A percentile compares a stretch with the other conserved stretches of the same genome.
phyloP scores from a whole-genome alignment of 2,113 vertebrate genomes.

The Alectura lathami region DNA sequence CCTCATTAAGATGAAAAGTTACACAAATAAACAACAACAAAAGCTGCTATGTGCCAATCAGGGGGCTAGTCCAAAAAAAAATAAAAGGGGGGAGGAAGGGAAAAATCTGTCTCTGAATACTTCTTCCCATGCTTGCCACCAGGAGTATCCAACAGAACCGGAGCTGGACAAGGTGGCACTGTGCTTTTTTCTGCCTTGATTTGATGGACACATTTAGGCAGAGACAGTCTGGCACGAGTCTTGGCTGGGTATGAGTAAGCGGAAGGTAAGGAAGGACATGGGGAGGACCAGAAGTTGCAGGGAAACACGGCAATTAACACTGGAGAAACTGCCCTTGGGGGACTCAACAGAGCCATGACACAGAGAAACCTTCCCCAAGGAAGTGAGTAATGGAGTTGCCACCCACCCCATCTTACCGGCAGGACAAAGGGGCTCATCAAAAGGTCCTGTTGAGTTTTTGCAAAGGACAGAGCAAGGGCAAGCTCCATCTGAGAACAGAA shows the following conservation, averaged over 20 bases:
- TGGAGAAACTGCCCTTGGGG: not conserved
- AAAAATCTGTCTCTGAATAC: not conserved
- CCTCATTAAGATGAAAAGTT: constrained; percentile 69
- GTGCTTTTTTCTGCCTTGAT: not conserved
- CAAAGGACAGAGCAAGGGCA: not conserved
- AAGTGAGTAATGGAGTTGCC: not conserved
- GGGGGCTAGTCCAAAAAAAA: not conserved
- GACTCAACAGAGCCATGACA: not conserved
- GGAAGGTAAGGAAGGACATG: constrained; percentile 65
- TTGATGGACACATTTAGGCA: not conserved
- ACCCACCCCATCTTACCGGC: rapidly evolving
- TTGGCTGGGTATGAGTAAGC: constrained; percentile 37
- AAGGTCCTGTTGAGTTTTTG: not conserved
- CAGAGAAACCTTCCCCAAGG: not conserved
- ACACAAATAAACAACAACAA: constrained; percentile 73
- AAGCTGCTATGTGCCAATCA: not conserved
- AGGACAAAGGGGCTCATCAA: not conserved
- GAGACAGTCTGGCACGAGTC: not conserved
- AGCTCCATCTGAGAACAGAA: not conserved
- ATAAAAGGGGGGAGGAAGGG: not conserved
- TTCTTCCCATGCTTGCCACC: constrained; percentile 36
- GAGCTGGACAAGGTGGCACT: not conserved
- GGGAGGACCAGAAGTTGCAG: not conserved
- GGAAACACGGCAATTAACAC: not conserved
- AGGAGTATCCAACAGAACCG: not conserved